phyloP scores from a whole-genome alignment of 2,888 invertebrate genomes.

The Acanthopleura granulata region DNA sequence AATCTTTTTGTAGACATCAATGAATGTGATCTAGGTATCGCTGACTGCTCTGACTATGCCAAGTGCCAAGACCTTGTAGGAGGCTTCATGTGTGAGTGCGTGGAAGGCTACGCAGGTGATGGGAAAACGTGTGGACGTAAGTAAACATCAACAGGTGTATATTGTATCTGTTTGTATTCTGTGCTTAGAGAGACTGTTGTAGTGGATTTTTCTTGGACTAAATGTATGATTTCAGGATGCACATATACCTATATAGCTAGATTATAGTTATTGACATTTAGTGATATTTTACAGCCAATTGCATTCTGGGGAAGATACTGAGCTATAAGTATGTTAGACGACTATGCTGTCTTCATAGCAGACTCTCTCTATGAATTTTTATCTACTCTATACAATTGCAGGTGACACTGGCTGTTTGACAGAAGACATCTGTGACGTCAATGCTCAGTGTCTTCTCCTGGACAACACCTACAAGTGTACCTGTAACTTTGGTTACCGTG shows the following conservation, averaged over 20 bases:
- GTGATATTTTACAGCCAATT: no score
- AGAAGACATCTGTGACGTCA: neutral
- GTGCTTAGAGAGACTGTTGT: no score
- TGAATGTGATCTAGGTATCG: slow-evolving; percentile 28
- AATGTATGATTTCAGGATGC: no score
- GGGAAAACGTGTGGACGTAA: slow-evolving; percentile 24
- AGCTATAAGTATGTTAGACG: no score
- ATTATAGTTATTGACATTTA: no score
- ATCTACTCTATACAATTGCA: neutral
- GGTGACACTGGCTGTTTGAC: slow-evolving; percentile 10
- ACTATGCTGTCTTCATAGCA: no score
- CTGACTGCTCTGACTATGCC: slow-evolving; percentile 27
- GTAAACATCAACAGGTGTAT: neutral
- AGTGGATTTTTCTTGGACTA: no score
- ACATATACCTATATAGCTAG: no score
- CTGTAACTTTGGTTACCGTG: slow-evolving; percentile 25
- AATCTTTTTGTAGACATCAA: slow-evolving; percentile 32
- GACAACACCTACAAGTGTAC: slow-evolving; percentile 18
- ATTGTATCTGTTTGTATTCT: no score
- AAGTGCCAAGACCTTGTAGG: slow-evolving; percentile 30
- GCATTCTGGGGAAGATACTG: no score
- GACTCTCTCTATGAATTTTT: no score
- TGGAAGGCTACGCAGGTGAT: slow-evolving; percentile 25
- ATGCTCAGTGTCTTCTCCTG: neutral
- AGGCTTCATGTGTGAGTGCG: slow-evolving; percentile 28